Conservation (phyloP, 2,888 invertebrate genomes). For the Octodonta nipae region DNA sequence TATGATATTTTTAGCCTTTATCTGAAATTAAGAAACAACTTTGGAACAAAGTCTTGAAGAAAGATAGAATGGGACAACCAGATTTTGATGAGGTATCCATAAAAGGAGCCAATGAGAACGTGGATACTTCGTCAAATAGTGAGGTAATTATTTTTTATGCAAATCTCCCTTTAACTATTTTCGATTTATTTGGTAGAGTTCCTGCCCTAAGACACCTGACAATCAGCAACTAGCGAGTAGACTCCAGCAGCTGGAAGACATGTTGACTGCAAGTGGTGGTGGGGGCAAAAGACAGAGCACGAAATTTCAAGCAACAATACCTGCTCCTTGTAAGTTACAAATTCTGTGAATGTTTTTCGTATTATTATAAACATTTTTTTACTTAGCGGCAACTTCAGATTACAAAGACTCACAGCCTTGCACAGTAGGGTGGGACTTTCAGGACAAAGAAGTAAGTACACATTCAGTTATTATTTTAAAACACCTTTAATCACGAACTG, state of each 20-base stretch:
- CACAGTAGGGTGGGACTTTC: conserved; percentile 61
- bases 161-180: no score
- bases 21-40: conserved; percentile 42
- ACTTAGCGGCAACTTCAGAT: conserved; percentile 12
- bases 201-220: conserved; percentile 8
- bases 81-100: conserved; percentile 6
- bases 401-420: conserved; percentile 45
- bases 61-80: conserved; percentile 7
- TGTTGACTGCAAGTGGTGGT: conserved; percentile 33
- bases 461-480: not conserved
- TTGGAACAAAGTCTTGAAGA: conserved; percentile 29
- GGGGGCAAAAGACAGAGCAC: conserved; percentile 25
- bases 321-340: conserved; percentile 16
- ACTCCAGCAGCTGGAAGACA: conserved; percentile 39
- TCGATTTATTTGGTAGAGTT: no score
- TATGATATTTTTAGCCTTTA: conserved; percentile 38
- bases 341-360: conserved; percentile 1
- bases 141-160: no score
- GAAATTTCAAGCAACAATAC: conserved; percentile 28
- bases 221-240: conserved; percentile 34
- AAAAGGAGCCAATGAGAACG: not conserved
- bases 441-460: conserved; percentile 24
- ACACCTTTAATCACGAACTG: no score
- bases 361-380: conserved; percentile 5
- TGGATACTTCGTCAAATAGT: no score